Evolutionary conservation across 1,140 invertebrate species (phyloP).

Genomic region (Aphelinus certus): DNA sequence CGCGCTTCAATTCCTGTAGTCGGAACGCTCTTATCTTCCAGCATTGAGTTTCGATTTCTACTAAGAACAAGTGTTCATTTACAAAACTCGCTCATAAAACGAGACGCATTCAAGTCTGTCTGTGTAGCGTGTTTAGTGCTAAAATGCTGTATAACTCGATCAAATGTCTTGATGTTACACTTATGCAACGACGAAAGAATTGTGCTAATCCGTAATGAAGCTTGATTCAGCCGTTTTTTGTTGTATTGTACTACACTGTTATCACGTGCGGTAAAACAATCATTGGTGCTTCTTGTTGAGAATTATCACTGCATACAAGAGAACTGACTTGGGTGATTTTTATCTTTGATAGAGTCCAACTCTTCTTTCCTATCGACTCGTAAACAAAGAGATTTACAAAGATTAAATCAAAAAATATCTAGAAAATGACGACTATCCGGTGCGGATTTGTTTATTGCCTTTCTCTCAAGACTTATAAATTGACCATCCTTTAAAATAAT

Average conservation of each 20-base stretch:
- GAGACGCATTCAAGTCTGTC: no score
- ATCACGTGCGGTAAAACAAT: constrained; percentile 36
- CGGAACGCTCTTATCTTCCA: no score
- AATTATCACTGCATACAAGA: constrained; percentile 13
- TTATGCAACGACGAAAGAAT: constrained; percentile 1
- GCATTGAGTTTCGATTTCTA: no score
- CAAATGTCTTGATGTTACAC: constrained; percentile 3
- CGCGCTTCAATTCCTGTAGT: no score
- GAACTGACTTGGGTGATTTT: constrained; percentile 21
- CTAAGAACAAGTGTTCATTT: no score
- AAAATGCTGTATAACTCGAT: not conserved
- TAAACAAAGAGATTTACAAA: no score
- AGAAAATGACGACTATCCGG: no score
- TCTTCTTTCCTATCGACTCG: not conserved
- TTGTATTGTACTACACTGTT: constrained; percentile 27
- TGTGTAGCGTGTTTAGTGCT: not conserved
- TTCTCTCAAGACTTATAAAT: no score
- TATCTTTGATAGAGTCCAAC: not conserved
- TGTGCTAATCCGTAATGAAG: not conserved
- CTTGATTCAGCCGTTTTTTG: constrained; percentile 13
- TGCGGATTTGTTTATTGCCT: no score
- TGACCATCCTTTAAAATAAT: no score
- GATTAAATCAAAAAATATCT: no score
- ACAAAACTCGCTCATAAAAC: no score
- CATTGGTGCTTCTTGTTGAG: constrained; percentile 17